Conservation (phyloP, 2,888 invertebrate species). For the Eilema griseolum region DNA sequence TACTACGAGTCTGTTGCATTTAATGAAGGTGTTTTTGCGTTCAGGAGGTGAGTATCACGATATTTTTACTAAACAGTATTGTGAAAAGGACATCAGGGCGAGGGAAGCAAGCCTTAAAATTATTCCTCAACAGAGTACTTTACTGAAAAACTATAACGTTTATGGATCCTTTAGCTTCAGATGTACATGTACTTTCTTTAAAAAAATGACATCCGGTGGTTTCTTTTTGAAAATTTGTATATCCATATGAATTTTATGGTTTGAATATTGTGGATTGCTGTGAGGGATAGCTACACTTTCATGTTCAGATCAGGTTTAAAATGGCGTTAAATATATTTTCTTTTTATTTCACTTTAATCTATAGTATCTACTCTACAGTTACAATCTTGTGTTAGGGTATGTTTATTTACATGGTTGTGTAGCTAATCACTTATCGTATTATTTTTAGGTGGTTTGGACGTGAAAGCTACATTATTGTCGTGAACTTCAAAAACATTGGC, state of each 20-base stretch:
- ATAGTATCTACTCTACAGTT: neutral
- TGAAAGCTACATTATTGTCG: constrained; percentile 77
- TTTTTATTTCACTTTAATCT: neutral
- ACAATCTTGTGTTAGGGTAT: neutral
- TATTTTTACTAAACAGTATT: neutral
- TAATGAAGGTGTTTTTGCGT: constrained; percentile 86
- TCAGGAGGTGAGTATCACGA: constrained; percentile 76
- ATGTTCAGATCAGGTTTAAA: no score
- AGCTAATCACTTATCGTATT: neutral
- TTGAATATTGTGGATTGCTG: no score
- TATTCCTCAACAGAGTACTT: no score
- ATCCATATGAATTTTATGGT: no score
- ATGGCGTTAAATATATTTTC: no score
- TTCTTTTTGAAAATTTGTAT: no score
- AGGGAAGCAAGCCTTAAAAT: no score
- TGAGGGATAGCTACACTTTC: neutral
- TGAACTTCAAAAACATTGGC: constrained; percentile 86
- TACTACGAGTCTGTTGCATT: constrained; percentile 85
- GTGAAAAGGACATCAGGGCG: neutral
- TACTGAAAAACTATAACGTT: no score
- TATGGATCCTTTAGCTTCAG: no score
- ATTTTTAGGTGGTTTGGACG: constrained; percentile 59
- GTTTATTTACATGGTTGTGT: neutral
- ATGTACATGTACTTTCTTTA: no score
- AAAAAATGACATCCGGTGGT: no score